phyloP scores from a whole-genome alignment of 2,888 invertebrate genomes.

The Leptopterna dolabrata region DNA sequence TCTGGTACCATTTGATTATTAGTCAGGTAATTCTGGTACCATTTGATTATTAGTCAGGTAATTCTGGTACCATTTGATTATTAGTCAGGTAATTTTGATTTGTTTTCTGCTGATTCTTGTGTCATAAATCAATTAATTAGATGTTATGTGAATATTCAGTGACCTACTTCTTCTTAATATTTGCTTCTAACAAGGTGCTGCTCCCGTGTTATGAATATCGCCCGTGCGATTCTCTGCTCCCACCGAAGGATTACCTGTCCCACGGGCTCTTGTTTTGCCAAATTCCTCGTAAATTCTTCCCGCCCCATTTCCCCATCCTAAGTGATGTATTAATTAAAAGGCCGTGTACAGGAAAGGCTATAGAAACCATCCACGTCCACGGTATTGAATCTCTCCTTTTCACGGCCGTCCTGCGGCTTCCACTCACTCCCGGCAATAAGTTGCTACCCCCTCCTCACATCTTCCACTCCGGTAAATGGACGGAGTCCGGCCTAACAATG shows the following conservation, averaged over 20 bases:
- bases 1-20: too few relatives aligned
- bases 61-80: too few relatives aligned
- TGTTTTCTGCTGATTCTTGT: too few relatives aligned
- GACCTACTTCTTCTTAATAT: too few relatives aligned
- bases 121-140: too few relatives aligned
- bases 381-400: constrained; percentile 57
- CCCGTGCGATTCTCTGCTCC: too few relatives aligned
- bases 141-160: too few relatives aligned
- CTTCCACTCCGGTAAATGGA: constrained; percentile 41
- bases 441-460: constrained; percentile 2
- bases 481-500: constrained; percentile 57
- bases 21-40: too few relatives aligned
- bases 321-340: constrained; percentile 49
- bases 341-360: constrained; percentile 7
- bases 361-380: constrained; percentile 7
- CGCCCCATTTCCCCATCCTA: not conserved
- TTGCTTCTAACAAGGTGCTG: too few relatives aligned
- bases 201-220: too few relatives aligned
- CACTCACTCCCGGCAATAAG: constrained; percentile 40
- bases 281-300: not conserved
- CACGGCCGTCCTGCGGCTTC: constrained; percentile 39
- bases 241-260: not conserved
- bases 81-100: too few relatives aligned
- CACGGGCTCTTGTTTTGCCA: not conserved
- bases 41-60: too few relatives aligned